Evolutionary conservation across 2,113 vertebrate genomes (phyloP).

Genomic region (Morone chrysops): DNA sequence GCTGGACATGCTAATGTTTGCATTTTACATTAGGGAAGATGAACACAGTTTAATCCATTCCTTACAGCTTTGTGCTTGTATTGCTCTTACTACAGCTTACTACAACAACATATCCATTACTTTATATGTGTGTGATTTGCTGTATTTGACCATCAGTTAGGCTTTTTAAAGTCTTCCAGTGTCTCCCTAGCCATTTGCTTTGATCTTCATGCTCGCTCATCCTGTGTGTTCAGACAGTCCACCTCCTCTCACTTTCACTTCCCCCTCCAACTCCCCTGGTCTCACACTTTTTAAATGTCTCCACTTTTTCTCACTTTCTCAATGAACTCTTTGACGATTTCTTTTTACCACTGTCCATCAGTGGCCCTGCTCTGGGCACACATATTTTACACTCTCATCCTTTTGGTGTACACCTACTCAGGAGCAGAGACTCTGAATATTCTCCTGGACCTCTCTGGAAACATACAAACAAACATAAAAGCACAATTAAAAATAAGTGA

Average conservation of each 20-base stretch:
- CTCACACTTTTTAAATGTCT: constrained; percentile 20
- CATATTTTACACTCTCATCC: background rate
- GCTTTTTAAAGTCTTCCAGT: background rate
- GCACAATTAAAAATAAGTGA: background rate
- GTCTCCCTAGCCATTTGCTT: background rate
- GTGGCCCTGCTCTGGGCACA: background rate
- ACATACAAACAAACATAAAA: background rate
- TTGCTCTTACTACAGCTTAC: too few relatives aligned
- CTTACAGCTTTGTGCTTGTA: too few relatives aligned
- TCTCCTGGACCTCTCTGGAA: background rate
- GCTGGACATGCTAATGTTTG: too few relatives aligned
- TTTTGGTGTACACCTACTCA: background rate
- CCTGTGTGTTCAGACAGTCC: background rate
- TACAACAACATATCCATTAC: too few relatives aligned
- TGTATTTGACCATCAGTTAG: background rate
- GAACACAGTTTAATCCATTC: too few relatives aligned
- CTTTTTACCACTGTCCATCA: background rate
- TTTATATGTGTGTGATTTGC: background rate
- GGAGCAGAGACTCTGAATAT: background rate
- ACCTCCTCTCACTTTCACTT: constrained; percentile 4
- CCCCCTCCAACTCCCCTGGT: constrained; percentile 1
- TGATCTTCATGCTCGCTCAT: background rate
- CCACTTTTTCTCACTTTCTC: constrained; percentile 2
- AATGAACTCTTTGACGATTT: background rate
- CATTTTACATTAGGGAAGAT: too few relatives aligned